Conservation (phyloP, 2,113 vertebrate genomes). For the Apteryx mantelli region DNA sequence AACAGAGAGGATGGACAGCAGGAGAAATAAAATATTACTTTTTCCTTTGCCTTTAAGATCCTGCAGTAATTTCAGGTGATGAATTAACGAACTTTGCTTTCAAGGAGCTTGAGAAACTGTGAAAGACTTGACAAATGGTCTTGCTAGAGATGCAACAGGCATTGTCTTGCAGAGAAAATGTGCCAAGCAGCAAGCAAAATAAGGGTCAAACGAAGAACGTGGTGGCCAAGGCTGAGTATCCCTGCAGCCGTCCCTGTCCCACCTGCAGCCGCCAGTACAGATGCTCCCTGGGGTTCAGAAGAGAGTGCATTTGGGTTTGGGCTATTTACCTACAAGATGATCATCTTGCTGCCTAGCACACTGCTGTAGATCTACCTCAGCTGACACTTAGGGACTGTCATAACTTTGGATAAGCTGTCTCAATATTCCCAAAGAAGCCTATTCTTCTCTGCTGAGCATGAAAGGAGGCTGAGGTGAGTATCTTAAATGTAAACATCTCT, state of each 20-base stretch:
- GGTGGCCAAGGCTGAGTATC: neutral
- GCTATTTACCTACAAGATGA: neutral
- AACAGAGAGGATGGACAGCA: neutral
- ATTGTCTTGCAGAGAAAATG: neutral
- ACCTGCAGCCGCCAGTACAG: neutral
- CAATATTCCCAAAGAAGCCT: neutral
- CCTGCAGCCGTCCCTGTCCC: neutral
- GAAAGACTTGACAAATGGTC: neutral
- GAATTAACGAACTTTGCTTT: slow-evolving; percentile 35
- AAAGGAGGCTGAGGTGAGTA: neutral
- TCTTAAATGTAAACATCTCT: neutral
- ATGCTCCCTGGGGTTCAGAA: rapidly evolving
- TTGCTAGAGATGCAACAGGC: neutral
- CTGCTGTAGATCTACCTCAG: neutral
- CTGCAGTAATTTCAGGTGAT: slow-evolving; percentile 49
- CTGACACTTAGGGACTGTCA: neutral
- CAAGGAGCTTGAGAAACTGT: neutral
- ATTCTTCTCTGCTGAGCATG: neutral
- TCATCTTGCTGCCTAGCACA: neutral
- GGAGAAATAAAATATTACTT: neutral
- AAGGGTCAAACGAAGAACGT: neutral
- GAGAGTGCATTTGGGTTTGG: neutral
- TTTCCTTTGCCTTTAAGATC: slow-evolving; percentile 15
- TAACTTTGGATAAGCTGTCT: neutral
- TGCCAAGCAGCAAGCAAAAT: neutral